Conservation (phyloP, 2,797 vertebrate genomes). For the Danio aesculapii region DNA sequence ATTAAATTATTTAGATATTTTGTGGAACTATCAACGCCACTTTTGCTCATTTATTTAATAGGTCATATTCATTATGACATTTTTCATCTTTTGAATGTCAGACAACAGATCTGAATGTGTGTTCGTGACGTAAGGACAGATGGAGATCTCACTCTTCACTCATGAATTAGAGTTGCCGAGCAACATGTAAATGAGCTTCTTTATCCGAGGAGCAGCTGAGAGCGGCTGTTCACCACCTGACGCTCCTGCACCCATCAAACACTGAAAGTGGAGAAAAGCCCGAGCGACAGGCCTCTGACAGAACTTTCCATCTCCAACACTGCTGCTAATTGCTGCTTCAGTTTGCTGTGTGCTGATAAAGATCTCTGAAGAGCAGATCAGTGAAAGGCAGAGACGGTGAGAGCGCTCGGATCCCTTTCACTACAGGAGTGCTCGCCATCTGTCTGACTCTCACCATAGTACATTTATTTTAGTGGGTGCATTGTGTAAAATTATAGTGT, state of each 20-base stretch:
- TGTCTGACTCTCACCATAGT: conserved; percentile 16
- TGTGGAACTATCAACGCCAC: too few relatives aligned
- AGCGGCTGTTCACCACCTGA: background rate
- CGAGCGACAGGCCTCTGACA: conserved; percentile 49
- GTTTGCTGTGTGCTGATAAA: conserved; percentile 50
- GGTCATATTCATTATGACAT: too few relatives aligned
- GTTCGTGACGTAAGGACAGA: conserved; percentile 7
- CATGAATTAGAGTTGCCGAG: conserved; percentile 12
- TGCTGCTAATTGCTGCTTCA: conserved; percentile 51
- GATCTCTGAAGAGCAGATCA: conserved; percentile 57
- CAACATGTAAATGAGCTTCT: background rate
- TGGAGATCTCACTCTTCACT: background rate
- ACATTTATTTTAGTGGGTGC: background rate
- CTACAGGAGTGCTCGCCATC: background rate
- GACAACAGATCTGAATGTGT: background rate
- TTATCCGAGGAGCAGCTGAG: background rate
- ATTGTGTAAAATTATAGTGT: background rate
- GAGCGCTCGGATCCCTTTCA: conserved; percentile 48
- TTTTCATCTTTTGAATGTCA: background rate
- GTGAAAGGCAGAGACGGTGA: conserved; percentile 39
- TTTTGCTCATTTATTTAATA: too few relatives aligned
- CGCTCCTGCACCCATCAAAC: conserved; percentile 23
- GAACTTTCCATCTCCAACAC: conserved; percentile 58
- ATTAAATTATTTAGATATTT: too few relatives aligned
- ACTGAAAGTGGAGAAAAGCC: conserved; percentile 36